These are phyloP conservation scores for Entomobrya multifasciata DNA, from an alignment of 2,888 invertebrate species.

Conservation along the genomic window DNA sequence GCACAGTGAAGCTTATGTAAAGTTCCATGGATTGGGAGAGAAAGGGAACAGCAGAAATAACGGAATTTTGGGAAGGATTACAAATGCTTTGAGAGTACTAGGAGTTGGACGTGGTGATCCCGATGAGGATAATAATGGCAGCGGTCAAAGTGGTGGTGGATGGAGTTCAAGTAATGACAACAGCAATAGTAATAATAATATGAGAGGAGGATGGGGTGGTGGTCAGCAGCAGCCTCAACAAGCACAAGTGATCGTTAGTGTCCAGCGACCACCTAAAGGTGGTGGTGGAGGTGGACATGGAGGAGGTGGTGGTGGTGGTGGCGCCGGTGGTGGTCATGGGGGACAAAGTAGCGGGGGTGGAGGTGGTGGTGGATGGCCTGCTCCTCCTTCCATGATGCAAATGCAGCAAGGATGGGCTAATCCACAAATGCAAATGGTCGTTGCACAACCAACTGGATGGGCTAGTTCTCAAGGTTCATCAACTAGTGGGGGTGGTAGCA, in stretches of 20 bases:
- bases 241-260: background rate
- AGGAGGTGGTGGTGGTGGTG: slow-evolving; percentile 35
- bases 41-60: slow-evolving; percentile 41
- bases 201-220: slow-evolving; percentile 36
- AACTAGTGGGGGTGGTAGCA: slow-evolving; percentile 53
- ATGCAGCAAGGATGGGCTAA: slow-evolving; percentile 55
- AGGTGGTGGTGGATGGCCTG: no score
- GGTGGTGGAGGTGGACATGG: slow-evolving; percentile 23
- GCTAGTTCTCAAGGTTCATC: slow-evolving; percentile 12
- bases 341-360: no score
- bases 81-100: slow-evolving; percentile 53
- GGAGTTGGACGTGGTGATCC: slow-evolving; percentile 60
- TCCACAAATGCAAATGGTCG: no score
- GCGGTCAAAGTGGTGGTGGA: slow-evolving; percentile 52
- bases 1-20: slow-evolving; percentile 73
- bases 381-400: slow-evolving; percentile 62
- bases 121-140: slow-evolving; percentile 60
- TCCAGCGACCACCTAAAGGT: background rate
- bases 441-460: no score
- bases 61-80: slow-evolving; percentile 47
- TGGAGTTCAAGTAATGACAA: slow-evolving; percentile 50
- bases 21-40: slow-evolving; percentile 71
- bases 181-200: slow-evolving; percentile 36
- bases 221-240: background rate
- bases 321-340: no score